phyloP scores from a whole-genome alignment of 2,888 invertebrate species.

The Megalurothrips usitatus region DNA sequence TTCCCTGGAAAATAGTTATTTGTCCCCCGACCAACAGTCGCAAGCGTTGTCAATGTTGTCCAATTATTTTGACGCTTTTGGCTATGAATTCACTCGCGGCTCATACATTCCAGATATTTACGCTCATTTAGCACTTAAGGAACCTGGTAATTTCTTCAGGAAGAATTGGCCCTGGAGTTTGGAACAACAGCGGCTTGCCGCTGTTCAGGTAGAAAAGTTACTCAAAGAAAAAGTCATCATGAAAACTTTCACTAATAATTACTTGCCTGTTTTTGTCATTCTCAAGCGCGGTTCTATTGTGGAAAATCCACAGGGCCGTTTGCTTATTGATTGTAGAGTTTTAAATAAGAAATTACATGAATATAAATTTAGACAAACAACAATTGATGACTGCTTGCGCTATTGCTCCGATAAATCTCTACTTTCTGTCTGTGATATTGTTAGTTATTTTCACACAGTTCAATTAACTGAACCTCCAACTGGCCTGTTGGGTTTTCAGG shows the following conservation, averaged over 20 bases:
- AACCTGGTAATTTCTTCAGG: not conserved
- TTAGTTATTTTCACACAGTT: too few relatives aligned
- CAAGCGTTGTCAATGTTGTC: not conserved
- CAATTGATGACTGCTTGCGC: not conserved
- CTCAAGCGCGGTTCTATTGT: too few relatives aligned
- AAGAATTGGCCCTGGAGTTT: slow-evolving; percentile 10
- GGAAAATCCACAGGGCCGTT: too few relatives aligned
- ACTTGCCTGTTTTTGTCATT: too few relatives aligned
- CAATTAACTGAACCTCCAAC: too few relatives aligned
- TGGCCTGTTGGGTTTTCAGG: not conserved
- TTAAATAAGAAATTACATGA: not conserved
- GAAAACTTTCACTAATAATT: not conserved
- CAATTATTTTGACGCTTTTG: not conserved
- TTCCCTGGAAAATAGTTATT: not conserved
- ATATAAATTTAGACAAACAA: not conserved
- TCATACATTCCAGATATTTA: not conserved
- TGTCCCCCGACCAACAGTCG: not conserved
- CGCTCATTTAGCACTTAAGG: not conserved
- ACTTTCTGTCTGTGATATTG: too few relatives aligned
- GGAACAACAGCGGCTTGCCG: not conserved
- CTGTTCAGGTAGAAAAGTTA: not conserved
- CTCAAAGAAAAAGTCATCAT: not conserved
- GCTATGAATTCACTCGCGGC: not conserved
- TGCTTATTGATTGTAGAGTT: too few relatives aligned
- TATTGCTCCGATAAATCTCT: not conserved